These are phyloP conservation scores for Caenorhabditis doughertyi DNA, from an alignment of 2,888 invertebrate genomes.

Conservation along the genomic window DNA sequence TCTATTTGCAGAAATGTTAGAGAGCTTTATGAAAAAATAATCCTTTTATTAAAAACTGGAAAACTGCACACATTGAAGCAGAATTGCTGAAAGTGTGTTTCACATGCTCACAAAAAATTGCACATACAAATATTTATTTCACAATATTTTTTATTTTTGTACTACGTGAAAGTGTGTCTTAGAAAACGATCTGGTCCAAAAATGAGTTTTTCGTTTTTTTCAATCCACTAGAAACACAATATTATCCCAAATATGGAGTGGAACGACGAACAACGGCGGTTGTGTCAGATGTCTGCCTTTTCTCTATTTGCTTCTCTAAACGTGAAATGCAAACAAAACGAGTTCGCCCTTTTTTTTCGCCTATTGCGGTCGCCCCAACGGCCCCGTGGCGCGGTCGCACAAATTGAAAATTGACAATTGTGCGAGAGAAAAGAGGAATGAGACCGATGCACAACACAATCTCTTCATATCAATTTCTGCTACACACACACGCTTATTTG, in stretches of 20 bases:
- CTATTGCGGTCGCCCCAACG: neutral
- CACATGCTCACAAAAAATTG: too few species aligned
- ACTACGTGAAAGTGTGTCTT: too few species aligned
- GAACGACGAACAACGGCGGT: conserved; percentile 27
- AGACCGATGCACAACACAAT: conserved; percentile 5
- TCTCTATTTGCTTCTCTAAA: conserved; percentile 44
- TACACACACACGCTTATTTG: neutral
- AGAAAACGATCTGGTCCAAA: too few species aligned
- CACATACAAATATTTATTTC: too few species aligned
- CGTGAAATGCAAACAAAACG: conserved; percentile 63
- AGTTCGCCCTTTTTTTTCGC: conserved; percentile 48
- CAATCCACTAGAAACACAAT: neutral
- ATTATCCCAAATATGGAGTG: conserved; percentile 20
- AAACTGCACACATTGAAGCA: too few species aligned
- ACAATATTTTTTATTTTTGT: too few species aligned
- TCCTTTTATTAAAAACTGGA: too few species aligned
- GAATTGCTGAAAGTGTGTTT: too few species aligned
- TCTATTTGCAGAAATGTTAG: too few species aligned
- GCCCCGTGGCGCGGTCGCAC: conserved; percentile 14
- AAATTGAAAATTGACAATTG: conserved; percentile 39
- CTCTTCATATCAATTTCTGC: conserved; percentile 16
- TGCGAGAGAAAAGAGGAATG: conserved; percentile 19
- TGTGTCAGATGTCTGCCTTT: conserved; percentile 29
- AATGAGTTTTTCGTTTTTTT: neutral
- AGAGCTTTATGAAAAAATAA: too few species aligned